These are phyloP conservation scores for Scolanthus callimorphus DNA, from an alignment of 92 coral and sea anemone species.

Conservation along the genomic window DNA sequence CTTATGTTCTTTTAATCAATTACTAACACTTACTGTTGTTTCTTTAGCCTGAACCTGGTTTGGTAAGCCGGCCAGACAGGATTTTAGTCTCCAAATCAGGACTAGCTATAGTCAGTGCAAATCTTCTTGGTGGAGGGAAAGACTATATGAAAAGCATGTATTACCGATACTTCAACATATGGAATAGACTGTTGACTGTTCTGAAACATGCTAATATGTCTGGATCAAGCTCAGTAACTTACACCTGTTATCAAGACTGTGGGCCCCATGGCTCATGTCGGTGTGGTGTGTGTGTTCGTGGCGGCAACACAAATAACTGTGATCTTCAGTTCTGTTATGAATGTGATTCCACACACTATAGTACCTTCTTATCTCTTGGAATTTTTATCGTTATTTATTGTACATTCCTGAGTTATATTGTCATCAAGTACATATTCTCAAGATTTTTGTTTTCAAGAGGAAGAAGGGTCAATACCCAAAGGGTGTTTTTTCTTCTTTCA, in stretches of 20 bases:
- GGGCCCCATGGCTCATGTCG: constrained; percentile 99
- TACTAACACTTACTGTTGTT: too few species aligned
- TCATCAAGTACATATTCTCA: constrained; percentile 27
- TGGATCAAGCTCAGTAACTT: constrained; percentile 29
- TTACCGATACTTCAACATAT: constrained; percentile 74
- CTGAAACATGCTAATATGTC: constrained; percentile 57
- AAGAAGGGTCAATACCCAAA: constrained; percentile 24
- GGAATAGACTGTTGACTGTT: constrained; percentile 64
- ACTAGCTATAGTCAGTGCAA: constrained; percentile 52
- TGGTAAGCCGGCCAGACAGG: constrained; percentile 88
- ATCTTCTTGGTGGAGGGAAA: constrained; percentile 67
- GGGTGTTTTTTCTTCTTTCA: constrained; percentile 46
- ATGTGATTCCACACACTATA: constrained; percentile 79
- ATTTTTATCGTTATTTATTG: constrained; percentile 17
- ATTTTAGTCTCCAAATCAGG: constrained; percentile 76
- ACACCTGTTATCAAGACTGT: constrained; percentile 89
- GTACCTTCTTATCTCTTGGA: constrained; percentile 34
- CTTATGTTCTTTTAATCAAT: too few species aligned
- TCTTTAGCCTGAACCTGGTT: constrained; percentile 90
- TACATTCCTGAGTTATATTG: constrained; percentile 31
- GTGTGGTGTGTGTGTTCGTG: constrained; percentile 91
- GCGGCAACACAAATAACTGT: constrained; percentile 74
- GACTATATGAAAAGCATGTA: constrained; percentile 43
- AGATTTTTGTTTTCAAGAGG: constrained; percentile 16
- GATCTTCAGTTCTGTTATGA: constrained; percentile 75